phyloP scores from a whole-genome alignment of 2,888 invertebrate species.

The Athrips mouffetella region DNA sequence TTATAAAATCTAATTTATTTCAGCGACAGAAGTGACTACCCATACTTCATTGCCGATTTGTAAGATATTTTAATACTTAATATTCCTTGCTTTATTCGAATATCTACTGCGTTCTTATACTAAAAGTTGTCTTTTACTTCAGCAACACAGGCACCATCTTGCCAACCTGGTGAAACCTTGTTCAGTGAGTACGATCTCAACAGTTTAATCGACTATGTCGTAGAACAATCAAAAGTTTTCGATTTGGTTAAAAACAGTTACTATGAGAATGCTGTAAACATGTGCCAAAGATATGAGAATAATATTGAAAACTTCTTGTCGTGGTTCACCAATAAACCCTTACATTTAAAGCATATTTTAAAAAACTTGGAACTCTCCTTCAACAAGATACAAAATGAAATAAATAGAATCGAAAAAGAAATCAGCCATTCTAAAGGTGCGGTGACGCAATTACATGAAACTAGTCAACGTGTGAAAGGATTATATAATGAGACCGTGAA shows the following conservation, averaged over 20 bases:
- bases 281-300: not conserved
- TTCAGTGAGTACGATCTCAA: not conserved
- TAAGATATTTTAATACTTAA: too few species aligned
- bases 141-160: not conserved
- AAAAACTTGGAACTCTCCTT: conserved; percentile 30
- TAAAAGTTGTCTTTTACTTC: too few species aligned
- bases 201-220: not conserved
- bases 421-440: not conserved
- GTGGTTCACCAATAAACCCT: conserved; percentile 31
- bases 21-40: not conserved
- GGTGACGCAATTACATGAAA: too few species aligned
- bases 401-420: conserved; percentile 3
- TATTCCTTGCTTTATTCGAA: too few species aligned
- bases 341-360: conserved; percentile 41
- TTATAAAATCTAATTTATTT: not conserved
- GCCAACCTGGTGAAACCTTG: not conserved
- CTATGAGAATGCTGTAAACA: not conserved
- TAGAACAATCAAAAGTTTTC: not conserved
- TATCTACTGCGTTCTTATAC: too few species aligned
- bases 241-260: not conserved
- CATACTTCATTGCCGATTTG: too few species aligned
- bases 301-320: conserved; percentile 18
- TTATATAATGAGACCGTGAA: too few species aligned
- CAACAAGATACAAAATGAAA: conserved; percentile 27
- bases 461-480: too few species aligned